A percentile compares a stretch with the other conserved stretches of the same genome.
These are phyloP conservation scores for Pimpla rufipes DNA, from an alignment of 2,888 invertebrate genomes.

Conservation along the genomic window DNA sequence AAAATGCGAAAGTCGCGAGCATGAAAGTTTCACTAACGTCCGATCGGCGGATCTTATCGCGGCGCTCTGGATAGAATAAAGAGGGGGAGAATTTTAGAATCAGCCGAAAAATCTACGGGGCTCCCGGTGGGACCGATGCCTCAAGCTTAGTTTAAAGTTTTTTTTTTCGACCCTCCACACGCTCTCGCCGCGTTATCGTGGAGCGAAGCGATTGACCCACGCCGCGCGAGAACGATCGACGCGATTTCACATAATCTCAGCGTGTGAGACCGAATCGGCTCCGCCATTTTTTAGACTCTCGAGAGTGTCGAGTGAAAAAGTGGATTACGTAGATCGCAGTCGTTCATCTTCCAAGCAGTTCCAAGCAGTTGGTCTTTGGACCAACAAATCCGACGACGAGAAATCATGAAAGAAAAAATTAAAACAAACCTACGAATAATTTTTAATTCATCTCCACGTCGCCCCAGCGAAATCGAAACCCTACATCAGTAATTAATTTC, in stretches of 20 bases:
- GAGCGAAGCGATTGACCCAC: conserved; percentile 62
- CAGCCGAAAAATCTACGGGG: conserved; percentile 50
- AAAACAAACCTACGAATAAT: too few species aligned
- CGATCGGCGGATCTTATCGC: conserved; percentile 56
- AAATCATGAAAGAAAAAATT: too few species aligned
- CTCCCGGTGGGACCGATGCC: conserved; percentile 83
- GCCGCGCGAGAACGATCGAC: conserved; percentile 24
- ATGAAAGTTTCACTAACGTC: neutral
- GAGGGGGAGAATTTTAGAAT: conserved; percentile 44
- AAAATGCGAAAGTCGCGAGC: conserved; percentile 19
- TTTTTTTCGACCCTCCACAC: conserved; percentile 39
- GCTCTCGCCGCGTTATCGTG: conserved; percentile 75
- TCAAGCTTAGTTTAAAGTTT: conserved; percentile 84
- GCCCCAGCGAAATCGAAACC: too few species aligned
- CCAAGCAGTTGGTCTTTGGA: too few species aligned
- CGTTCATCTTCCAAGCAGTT: too few species aligned
- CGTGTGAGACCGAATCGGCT: neutral
- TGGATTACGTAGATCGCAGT: neutral
- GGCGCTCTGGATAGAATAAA: conserved; percentile 19
- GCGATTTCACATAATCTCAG: conserved; percentile 11
- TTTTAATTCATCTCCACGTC: too few species aligned
- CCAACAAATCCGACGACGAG: too few species aligned
- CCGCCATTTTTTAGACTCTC: neutral
- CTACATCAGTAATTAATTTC: too few species aligned
- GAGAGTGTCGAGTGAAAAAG: too few species aligned